A percentile compares a stretch with the other conserved stretches of the same genome.
Conservation (phyloP, 2,888 invertebrate species). For the Diarsia brunnea region DNA sequence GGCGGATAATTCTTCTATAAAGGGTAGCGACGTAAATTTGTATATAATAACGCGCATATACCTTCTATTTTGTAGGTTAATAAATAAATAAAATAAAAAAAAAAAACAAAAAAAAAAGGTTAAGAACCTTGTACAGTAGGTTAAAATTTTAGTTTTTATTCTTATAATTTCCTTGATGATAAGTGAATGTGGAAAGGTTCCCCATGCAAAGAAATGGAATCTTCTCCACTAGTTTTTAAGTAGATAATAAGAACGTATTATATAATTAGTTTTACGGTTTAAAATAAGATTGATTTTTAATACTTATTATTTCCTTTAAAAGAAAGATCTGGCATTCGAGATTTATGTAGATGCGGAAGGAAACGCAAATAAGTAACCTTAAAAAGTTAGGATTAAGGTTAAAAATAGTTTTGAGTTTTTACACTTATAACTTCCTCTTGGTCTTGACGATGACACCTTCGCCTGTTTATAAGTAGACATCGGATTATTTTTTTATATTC, state of each 20-base stretch:
- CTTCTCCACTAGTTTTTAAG: slow-evolving; percentile 5
- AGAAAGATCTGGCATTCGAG: neutral
- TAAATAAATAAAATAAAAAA: neutral
- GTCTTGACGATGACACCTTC: no score
- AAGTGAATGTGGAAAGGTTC: neutral
- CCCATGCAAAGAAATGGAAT: neutral
- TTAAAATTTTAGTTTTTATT: neutral
- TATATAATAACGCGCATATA: slow-evolving; percentile 37
- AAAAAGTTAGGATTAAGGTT: neutral
- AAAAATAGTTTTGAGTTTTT: no score
- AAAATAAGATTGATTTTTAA: slow-evolving; percentile 15
- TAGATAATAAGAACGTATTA: neutral
- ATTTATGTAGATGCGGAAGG: neutral
- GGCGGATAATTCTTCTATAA: neutral
- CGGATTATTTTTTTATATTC: neutral
- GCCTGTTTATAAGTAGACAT: no score
- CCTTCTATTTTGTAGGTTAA: neutral
- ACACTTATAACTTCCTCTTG: no score
- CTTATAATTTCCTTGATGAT: neutral
- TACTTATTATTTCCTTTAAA: slow-evolving; percentile 1
- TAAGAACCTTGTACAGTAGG: neutral
- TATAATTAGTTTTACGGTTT: neutral
- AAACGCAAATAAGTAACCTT: neutral
- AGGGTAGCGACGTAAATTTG: slow-evolving; percentile 25
- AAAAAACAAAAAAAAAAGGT: neutral